phyloP scores from a whole-genome alignment of 2,113 vertebrate species.

The Orycteropus afer region DNA sequence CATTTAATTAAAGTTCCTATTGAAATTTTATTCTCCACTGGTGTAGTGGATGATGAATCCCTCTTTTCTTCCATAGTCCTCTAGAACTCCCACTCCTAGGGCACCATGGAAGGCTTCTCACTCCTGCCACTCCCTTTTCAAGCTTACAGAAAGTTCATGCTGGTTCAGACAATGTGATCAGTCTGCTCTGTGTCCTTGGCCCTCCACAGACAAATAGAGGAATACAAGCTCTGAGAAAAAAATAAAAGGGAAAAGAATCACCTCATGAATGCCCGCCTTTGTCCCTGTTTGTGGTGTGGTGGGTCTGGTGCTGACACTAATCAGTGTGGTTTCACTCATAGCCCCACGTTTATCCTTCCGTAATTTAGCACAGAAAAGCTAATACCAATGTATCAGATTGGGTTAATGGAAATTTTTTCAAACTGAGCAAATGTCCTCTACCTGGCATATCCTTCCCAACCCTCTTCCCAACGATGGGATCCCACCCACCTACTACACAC shows the following conservation, averaged over 20 bases:
- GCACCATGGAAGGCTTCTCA: background rate
- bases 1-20: slow-evolving; percentile 80
- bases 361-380: slow-evolving; percentile 83
- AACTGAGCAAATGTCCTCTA: slow-evolving; percentile 59
- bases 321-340: slow-evolving; percentile 78
- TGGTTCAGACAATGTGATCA: slow-evolving; percentile 70
- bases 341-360: slow-evolving; percentile 82
- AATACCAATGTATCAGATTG: slow-evolving; percentile 80
- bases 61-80: slow-evolving; percentile 11
- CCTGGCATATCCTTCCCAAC: background rate
- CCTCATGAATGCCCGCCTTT: background rate
- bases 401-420: slow-evolving; percentile 78
- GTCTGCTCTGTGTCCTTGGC: slow-evolving; percentile 71
- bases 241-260: background rate
- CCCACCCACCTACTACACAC: slow-evolving; percentile 16
- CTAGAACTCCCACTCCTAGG: background rate
- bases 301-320: slow-evolving; percentile 71
- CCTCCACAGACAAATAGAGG: slow-evolving; percentile 45
- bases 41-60: slow-evolving; percentile 73
- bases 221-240: background rate
- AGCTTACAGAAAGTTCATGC: slow-evolving; percentile 72
- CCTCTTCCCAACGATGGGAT: background rate
- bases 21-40: background rate
- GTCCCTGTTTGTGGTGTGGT: slow-evolving; percentile 36
- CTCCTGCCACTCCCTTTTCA: slow-evolving; percentile 38